Conservation (phyloP, 2,888 invertebrate genomes). For the Pharmacophagus antenor region DNA sequence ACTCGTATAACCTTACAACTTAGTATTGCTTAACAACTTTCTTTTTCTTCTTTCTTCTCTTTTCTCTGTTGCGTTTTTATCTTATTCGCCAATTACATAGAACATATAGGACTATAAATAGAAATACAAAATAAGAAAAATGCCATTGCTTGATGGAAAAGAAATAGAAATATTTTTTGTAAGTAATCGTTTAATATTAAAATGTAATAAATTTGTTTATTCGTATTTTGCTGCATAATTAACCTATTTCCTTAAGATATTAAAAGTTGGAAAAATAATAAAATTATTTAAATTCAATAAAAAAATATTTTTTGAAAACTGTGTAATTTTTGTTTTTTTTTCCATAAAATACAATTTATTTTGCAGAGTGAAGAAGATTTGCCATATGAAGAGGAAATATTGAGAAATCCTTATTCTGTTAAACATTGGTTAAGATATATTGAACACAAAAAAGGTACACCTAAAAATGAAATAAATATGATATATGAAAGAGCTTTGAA, state of each 20-base stretch:
- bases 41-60: too few relatives aligned
- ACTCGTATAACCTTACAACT: not conserved
- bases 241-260: not conserved
- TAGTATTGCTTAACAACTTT: too few relatives aligned
- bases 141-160: slow-evolving; percentile 72
- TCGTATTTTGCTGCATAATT: not conserved
- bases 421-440: slow-evolving; percentile 99
- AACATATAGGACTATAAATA: not conserved
- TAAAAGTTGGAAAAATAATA: not conserved
- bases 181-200: slow-evolving; percentile 47
- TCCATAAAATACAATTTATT: slow-evolving; percentile 11
- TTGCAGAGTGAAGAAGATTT: slow-evolving; percentile 95
- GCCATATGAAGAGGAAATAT: slow-evolving; percentile 98
- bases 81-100: too few relatives aligned
- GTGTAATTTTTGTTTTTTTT: not conserved
- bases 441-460: slow-evolving; percentile 94
- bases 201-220: too few relatives aligned
- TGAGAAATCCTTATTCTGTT: slow-evolving; percentile 97
- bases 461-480: slow-evolving; percentile 91
- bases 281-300: not conserved
- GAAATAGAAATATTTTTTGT: slow-evolving; percentile 77
- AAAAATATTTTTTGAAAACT: not conserved
- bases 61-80: too few relatives aligned
- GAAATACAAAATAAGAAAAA: slow-evolving; percentile 34
- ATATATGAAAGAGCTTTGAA: slow-evolving; percentile 98